phyloP scores from a whole-genome alignment of 1,140 invertebrate species.

The Vanessa atalanta region DNA sequence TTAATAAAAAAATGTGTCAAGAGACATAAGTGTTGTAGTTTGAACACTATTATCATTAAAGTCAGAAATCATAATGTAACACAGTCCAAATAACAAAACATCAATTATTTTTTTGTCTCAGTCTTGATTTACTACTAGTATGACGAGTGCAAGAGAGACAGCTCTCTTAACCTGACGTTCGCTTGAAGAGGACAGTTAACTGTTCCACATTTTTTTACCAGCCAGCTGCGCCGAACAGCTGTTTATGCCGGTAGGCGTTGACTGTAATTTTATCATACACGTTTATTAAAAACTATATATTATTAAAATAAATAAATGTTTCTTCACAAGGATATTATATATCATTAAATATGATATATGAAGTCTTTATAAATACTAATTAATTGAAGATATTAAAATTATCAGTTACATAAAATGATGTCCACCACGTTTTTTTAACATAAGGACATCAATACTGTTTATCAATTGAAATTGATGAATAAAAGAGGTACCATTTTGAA shows the following conservation, averaged over 20 bases:
- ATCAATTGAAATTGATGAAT: slow-evolving; percentile 14
- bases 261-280: slow-evolving; percentile 31
- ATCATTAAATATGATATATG: background rate
- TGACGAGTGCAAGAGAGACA: slow-evolving; percentile 55
- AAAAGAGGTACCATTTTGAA: slow-evolving; percentile 77
- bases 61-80: background rate
- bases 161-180: slow-evolving; percentile 48
- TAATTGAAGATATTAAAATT: no score
- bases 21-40: background rate
- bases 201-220: slow-evolving; percentile 75
- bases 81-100: slow-evolving; percentile 28
- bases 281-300: slow-evolving; percentile 15
- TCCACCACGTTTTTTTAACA: background rate
- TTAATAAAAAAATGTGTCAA: background rate
- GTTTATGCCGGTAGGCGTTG: slow-evolving; percentile 66
- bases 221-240: slow-evolving; percentile 77
- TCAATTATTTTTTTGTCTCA: slow-evolving; percentile 50
- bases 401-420: background rate
- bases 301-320: background rate
- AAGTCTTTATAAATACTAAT: background rate
- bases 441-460: background rate
- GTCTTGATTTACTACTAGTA: slow-evolving; percentile 36
- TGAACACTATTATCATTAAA: background rate
- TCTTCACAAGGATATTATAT: background rate
- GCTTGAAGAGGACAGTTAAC: slow-evolving; percentile 69